Conservation (phyloP, 2,888 invertebrate genomes). For the Ommatoiulus sabulosus region DNA sequence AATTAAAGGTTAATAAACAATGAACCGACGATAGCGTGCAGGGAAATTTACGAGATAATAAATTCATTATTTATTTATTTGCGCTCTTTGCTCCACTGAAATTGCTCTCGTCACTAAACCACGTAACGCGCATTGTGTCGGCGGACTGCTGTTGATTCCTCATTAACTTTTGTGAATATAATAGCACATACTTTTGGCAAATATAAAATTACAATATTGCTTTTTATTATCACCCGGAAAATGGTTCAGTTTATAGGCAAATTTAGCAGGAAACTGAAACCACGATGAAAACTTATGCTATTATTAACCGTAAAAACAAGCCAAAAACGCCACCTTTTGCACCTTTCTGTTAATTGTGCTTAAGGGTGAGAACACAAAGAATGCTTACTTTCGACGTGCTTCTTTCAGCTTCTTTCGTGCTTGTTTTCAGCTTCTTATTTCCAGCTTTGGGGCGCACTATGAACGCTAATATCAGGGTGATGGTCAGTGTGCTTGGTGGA, state of each 20-base stretch:
- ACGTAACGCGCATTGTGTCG: background rate
- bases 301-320: too few relatives aligned
- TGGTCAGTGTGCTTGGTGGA: too few relatives aligned
- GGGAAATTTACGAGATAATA: constrained; percentile 34
- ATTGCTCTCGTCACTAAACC: background rate
- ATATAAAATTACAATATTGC: background rate
- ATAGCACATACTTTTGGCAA: background rate
- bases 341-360: too few relatives aligned
- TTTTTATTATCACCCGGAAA: background rate
- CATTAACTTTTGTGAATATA: background rate
- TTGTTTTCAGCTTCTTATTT: too few relatives aligned
- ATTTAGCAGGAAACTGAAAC: background rate
- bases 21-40: constrained; percentile 20
- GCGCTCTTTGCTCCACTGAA: background rate
- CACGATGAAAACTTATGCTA: background rate
- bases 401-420: too few relatives aligned
- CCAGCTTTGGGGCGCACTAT: too few relatives aligned
- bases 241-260: background rate
- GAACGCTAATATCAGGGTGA: too few relatives aligned
- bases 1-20: constrained; percentile 34
- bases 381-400: too few relatives aligned
- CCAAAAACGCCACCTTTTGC: too few relatives aligned
- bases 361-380: too few relatives aligned
- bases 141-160: background rate
- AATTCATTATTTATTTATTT: constrained; percentile 34